These are phyloP conservation scores for Muntiacus muntjak DNA, from an alignment of 2,113 vertebrate genomes.

Conservation along the genomic window DNA sequence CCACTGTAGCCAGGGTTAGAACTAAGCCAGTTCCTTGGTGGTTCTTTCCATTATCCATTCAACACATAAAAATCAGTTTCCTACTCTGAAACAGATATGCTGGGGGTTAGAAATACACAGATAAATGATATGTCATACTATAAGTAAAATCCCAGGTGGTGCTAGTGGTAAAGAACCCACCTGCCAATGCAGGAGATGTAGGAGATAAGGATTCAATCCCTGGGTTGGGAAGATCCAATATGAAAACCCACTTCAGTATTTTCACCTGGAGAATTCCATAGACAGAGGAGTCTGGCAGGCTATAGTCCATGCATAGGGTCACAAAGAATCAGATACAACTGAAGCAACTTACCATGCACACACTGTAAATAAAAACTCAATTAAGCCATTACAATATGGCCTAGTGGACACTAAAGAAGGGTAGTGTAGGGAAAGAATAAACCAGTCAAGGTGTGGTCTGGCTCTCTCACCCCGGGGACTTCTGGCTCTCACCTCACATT, in stretches of 20 bases:
- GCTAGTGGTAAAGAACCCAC: background rate
- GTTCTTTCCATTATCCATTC: background rate
- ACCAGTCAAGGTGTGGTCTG: background rate
- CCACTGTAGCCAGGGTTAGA: background rate
- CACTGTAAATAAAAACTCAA: background rate
- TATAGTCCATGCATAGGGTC: background rate
- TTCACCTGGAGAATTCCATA: background rate
- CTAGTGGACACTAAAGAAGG: background rate
- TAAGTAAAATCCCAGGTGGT: background rate
- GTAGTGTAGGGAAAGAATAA: background rate
- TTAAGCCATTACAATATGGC: background rate
- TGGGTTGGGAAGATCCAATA: background rate
- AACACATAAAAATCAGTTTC: background rate
- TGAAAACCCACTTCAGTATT: background rate
- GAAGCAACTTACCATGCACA: background rate
- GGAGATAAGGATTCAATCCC: background rate
- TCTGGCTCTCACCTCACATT: background rate
- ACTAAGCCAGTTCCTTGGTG: background rate
- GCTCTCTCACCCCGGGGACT: background rate
- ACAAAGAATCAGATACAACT: background rate
- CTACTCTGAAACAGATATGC: background rate
- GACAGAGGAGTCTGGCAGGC: background rate
- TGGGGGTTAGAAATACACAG: background rate
- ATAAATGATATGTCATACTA: background rate
- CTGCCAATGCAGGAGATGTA: accelerated